phyloP scores from a whole-genome alignment of 2,113 vertebrate species.

The Pollimyrus isidori region DNA sequence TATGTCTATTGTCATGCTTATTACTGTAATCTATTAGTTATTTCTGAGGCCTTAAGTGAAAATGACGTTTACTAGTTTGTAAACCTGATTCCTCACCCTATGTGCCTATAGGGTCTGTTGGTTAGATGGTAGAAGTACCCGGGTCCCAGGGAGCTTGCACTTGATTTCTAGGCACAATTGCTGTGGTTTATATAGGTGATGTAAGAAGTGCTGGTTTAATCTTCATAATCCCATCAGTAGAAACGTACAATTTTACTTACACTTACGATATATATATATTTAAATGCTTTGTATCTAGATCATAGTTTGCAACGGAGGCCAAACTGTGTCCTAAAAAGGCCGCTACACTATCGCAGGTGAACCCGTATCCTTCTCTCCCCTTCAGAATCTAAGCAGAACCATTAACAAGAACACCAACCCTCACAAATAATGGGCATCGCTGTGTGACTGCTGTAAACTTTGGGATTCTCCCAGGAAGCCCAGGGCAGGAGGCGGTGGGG shows the following conservation, averaged over 20 bases:
- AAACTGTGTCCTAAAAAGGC: background rate
- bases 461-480: background rate
- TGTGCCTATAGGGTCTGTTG: background rate
- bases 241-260: background rate
- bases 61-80: background rate
- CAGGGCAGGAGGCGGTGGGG: background rate
- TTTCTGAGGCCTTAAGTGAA: background rate
- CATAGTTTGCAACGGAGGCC: background rate
- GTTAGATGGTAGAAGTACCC: background rate
- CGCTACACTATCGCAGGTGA: background rate
- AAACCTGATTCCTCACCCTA: background rate
- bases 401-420: background rate
- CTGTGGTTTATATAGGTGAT: background rate
- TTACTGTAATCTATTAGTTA: background rate
- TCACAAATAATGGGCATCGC: background rate
- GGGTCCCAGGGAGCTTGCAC: background rate
- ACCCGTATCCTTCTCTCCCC: background rate
- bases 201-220: background rate
- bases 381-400: background rate
- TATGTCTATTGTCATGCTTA: slow-evolving; percentile 23
- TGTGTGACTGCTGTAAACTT: background rate
- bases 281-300: background rate
- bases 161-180: background rate
- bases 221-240: background rate
- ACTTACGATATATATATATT: background rate